Evolutionary conservation across 2,113 vertebrate species (phyloP).

Genomic region (Thalassarche chlororhynchos): DNA sequence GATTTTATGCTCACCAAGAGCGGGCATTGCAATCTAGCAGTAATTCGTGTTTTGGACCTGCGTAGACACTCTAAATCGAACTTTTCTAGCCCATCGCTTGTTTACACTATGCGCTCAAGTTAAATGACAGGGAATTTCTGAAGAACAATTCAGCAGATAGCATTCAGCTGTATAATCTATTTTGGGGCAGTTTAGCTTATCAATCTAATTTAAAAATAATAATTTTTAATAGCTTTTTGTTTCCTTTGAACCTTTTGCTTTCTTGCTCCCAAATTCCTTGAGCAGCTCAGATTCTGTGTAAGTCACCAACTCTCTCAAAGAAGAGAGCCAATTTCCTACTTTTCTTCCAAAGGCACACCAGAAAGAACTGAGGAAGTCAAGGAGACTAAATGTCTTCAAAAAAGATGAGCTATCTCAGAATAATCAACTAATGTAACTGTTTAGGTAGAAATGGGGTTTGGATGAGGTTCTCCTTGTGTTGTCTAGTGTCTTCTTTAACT

Average conservation of each 20-base stretch:
- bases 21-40: fast-evolving
- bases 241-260: background rate
- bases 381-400: background rate
- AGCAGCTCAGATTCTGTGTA: background rate
- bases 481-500: constrained; percentile 78
- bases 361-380: background rate
- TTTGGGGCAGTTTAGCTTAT: background rate
- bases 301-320: background rate
- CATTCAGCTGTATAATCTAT: background rate
- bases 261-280: background rate
- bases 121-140: background rate
- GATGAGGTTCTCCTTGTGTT: background rate
- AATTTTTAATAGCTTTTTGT: background rate
- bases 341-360: background rate
- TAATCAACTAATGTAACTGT: background rate
- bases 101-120: background rate
- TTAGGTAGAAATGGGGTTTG: background rate
- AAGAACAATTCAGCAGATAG: background rate
- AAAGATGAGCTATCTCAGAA: background rate
- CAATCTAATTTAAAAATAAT: background rate
- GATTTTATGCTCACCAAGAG: background rate
- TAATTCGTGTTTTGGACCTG: background rate
- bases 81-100: background rate
- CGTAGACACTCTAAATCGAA: background rate
- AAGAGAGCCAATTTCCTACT: background rate